Base-by-base conservation (phyloP, 1,140 invertebrate species). In the Aricia agestis region DNA sequence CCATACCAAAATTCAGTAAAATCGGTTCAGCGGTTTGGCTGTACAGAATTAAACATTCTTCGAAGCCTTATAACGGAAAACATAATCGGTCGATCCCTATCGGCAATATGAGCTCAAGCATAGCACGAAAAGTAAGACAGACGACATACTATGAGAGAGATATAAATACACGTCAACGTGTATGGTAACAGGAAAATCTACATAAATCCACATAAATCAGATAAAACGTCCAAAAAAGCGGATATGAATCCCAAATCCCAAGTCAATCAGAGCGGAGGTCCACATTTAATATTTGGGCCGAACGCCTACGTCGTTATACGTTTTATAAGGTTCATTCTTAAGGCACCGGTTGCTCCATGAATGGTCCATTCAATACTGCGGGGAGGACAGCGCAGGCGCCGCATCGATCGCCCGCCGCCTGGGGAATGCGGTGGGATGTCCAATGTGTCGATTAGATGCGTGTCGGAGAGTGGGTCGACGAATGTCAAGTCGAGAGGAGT, bases 271-370 rank as follows among this genome's bases (percentile, higher is more conserved):
- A 69, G 59, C 68, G 59, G 36, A 42, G 61, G 61, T 63, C 61
- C 58, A 63, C 74, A 78, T 78, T 78, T 78, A 61, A 70, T 78
- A 78, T 78, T 79, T 76, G 74, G 76, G 66, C 59, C 73, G 69
- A 69, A 72, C 76, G 76, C 75, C 73, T 78, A 80, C 76, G 72
- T 19, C 31, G 11, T 61, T 69, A 69, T 69, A 67, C 41, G 63
- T 74, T 65, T 71, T 71, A 72, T 78, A 74, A 74, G 57, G 57
- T 71, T 83, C 88, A 89, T 89, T 87, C 85, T 89, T 68, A 82
- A 86, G 78, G 77, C 82, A 87, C 87, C 78, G 86, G 87, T 89
- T 89, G 87, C 87, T 79, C 86, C 68, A 87, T 90, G 88, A 90
- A 90, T 90, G 87, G 78, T 72, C 76, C 87, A 90, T 90, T 90